Conservation (phyloP, 2,113 vertebrate genomes). For the Microtus montanus region DNA sequence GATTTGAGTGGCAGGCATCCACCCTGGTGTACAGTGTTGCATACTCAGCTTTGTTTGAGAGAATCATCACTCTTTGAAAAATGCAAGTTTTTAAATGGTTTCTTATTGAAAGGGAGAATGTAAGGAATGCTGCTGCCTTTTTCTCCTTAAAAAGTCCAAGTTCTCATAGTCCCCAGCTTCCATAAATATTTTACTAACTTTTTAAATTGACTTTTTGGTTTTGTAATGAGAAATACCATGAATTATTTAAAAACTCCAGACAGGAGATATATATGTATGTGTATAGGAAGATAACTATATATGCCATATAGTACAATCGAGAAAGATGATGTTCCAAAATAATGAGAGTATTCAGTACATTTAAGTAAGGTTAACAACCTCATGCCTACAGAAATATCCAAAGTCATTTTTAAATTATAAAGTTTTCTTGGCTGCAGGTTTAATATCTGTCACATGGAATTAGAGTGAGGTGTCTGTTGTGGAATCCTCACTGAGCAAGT, state of each 20-base stretch:
- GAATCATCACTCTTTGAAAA: constrained; percentile 70
- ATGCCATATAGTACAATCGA: constrained; percentile 54
- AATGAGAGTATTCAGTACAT: constrained; percentile 74
- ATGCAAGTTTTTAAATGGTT: constrained; percentile 82
- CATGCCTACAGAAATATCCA: not conserved
- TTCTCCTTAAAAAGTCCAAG: constrained; percentile 66
- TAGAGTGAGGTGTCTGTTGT: constrained; percentile 58
- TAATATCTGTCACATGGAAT: constrained; percentile 44
- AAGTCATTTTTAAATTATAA: constrained; percentile 36
- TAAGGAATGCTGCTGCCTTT: constrained; percentile 70
- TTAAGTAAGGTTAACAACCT: constrained; percentile 72
- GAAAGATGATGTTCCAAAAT: constrained; percentile 70
- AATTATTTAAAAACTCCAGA: constrained; percentile 82
- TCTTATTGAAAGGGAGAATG: constrained; percentile 78
- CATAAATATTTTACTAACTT: constrained; percentile 85
- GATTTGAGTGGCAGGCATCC: constrained; percentile 81
- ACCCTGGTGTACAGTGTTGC: constrained; percentile 51
- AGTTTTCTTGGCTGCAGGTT: constrained; percentile 47
- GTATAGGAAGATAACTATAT: constrained; percentile 27
- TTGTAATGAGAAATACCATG: constrained; percentile 82
- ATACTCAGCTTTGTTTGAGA: constrained; percentile 81
- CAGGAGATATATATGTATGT: not conserved
- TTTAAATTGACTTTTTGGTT: constrained; percentile 83
- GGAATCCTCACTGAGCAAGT: not conserved
- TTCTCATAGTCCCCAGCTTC: constrained; percentile 77